phyloP scores from a whole-genome alignment of 2,797 vertebrate genomes.

The Gallirallus australis region DNA sequence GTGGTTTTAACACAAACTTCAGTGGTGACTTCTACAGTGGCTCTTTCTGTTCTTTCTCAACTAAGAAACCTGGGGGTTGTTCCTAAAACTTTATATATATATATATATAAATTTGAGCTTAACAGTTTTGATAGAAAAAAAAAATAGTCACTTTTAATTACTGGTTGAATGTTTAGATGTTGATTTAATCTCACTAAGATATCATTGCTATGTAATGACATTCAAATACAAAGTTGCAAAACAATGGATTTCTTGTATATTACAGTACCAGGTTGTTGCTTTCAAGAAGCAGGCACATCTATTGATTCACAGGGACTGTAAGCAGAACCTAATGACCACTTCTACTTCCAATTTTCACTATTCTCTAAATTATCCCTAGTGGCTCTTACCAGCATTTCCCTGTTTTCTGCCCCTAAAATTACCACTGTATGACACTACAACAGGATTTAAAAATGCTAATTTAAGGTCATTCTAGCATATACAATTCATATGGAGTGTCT shows the following conservation, averaged over 20 bases:
- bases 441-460: neutral
- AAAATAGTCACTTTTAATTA: neutral
- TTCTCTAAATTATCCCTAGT: neutral
- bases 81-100: too few relatives aligned
- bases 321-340: neutral
- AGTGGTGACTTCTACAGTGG: neutral
- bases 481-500: fast-evolving
- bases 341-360: neutral
- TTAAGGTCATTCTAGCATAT: neutral
- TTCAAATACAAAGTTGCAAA: neutral
- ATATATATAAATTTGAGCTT: neutral
- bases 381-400: neutral
- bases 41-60: neutral
- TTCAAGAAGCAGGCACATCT: neutral
- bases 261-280: neutral
- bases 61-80: neutral
- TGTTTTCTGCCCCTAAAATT: neutral
- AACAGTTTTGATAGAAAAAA: neutral
- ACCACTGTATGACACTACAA: neutral
- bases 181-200: neutral
- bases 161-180: neutral
- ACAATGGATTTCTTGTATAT: neutral
- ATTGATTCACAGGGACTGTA: neutral
- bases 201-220: neutral
- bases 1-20: neutral